Base-by-base conservation (phyloP, 2,888 invertebrate genomes). In the Leptopilina syphax region DNA sequence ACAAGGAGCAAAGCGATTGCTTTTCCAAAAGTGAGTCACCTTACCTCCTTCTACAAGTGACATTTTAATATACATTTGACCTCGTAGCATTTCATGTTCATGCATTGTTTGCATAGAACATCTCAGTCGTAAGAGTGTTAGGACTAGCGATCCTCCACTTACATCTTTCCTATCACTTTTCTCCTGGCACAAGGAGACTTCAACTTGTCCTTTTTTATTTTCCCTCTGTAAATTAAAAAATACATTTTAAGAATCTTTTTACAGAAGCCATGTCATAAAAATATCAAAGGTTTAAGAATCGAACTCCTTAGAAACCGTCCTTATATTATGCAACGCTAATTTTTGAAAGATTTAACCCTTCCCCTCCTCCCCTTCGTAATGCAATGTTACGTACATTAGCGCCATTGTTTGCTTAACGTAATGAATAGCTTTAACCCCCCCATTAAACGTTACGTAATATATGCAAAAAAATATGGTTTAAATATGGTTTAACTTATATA, bases 61-160 rank as follows among this genome's bases (percentile, higher is more conserved):
- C 80, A 96, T 96, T 92, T 96, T 96, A 83, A 96, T 93, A 90
- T 96, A 96, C 87, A 96, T 93, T 78, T 95, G 95, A 57, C 95
- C 95, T 92, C 95, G 95, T 84, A 93, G 93, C 85, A 93, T 93
- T 89, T 95, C 95, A 83, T 95, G 95, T 84, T 95, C 94, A 84
- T 95, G 95, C 95, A 95, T 95, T n/a, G 95, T 95, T 89, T 94
- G 94, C 80, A 95, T 93, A 80, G 94, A 95, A 89, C 95, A 95
- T 80, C 95, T 92, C 81, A 95, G 92, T 83, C 95, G 93, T 83
- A 94, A 94, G 60, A 96, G 93, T 9, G 94, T 94, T 54, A 95
- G 90, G 86, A 95, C 94, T 79, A 95, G 93, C 27, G 93, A 92
- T 84, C 95, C 95, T 85, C 95, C 95, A 78, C 94, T 92, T 0